Conservation (phyloP, 2,113 vertebrate genomes). For the Burhinus bistriatus region DNA sequence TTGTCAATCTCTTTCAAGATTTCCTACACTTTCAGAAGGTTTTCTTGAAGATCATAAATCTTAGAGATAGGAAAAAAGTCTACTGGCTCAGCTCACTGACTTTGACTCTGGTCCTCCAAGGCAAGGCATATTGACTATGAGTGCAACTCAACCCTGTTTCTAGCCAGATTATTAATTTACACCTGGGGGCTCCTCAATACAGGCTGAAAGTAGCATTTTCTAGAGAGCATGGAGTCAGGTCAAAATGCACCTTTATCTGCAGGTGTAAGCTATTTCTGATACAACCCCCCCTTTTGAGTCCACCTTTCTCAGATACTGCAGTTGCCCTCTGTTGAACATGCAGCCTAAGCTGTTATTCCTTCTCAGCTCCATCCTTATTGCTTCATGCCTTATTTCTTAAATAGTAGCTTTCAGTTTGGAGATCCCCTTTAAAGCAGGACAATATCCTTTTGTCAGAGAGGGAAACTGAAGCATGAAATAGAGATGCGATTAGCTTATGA, state of each 20-base stretch:
- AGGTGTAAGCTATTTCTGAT: neutral
- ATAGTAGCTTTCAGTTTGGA: neutral
- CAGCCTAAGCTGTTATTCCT: neutral
- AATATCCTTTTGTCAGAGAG: neutral
- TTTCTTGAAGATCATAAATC: neutral
- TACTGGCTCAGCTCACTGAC: neutral
- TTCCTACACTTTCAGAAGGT: neutral
- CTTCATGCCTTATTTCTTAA: neutral
- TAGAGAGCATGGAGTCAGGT: neutral
- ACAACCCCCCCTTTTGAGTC: neutral
- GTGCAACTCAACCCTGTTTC: neutral
- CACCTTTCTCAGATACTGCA: neutral
- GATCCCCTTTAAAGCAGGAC: neutral
- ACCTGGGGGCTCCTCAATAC: neutral
- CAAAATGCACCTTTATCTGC: neutral
- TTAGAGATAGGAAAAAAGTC: neutral
- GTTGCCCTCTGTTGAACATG: neutral
- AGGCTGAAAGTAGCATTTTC: neutral
- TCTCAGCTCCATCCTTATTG: neutral
- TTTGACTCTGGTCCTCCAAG: neutral
- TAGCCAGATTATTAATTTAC: neutral
- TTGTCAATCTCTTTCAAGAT: neutral
- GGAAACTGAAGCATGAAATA: neutral
- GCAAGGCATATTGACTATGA: fast-evolving
- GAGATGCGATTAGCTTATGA: neutral